These are phyloP conservation scores for Tetheella fluctuosa DNA, from an alignment of 2,888 invertebrate genomes.

Conservation along the genomic window DNA sequence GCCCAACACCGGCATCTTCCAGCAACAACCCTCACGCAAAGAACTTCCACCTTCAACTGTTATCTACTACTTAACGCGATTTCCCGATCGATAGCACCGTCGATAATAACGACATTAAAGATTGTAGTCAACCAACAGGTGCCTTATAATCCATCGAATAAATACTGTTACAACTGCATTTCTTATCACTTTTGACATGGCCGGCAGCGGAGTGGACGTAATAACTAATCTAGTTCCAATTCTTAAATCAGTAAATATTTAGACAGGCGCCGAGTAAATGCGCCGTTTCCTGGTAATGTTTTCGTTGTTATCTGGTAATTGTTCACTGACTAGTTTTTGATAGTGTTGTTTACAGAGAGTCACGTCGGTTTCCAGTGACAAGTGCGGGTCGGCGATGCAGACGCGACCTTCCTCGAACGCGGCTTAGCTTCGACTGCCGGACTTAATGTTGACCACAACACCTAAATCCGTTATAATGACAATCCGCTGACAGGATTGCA, in stretches of 20 bases:
- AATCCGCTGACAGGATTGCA: conserved; percentile 51
- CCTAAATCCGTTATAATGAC: conserved; percentile 53
- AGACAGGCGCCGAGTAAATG: conserved; percentile 34
- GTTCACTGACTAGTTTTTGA: conserved; percentile 46
- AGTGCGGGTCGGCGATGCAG: conserved; percentile 21
- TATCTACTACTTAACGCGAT: conserved; percentile 50
- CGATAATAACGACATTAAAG: conserved; percentile 48
- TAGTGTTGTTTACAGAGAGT: conserved; percentile 57
- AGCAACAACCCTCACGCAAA: conserved; percentile 46
- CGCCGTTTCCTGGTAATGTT: conserved; percentile 59
- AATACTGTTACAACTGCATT: conserved; percentile 45
- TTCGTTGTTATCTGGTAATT: conserved; percentile 63
- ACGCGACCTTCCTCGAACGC: conserved; percentile 61
- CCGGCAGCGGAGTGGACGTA: background rate
- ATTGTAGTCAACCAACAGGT: conserved; percentile 53
- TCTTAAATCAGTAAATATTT: conserved; percentile 46
- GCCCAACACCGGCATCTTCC: conserved; percentile 77
- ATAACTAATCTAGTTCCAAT: conserved; percentile 15
- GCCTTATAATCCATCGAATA: conserved; percentile 52
- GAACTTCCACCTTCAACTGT: conserved; percentile 50
- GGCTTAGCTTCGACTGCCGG: conserved; percentile 56
- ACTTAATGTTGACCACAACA: conserved; percentile 37
- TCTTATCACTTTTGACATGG: conserved; percentile 32
- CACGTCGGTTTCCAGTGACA: conserved; percentile 51
- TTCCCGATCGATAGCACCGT: conserved; percentile 46